Evolutionary conservation across 2,888 invertebrate species (phyloP).

Genomic region (Agonopterix arenella): DNA sequence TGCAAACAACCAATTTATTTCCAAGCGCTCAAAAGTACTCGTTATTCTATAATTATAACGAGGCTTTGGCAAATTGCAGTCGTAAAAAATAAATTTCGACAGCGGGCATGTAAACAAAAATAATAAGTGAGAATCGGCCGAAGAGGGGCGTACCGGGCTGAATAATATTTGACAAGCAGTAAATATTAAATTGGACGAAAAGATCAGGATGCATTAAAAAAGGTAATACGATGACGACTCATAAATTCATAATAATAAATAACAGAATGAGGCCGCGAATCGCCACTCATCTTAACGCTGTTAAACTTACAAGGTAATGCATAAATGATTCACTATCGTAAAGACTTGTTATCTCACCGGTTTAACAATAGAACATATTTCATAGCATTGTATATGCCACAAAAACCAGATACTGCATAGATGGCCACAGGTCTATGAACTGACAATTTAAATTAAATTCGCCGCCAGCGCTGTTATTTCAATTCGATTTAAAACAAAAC

Average conservation of each 20-base stretch:
- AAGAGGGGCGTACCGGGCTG: conserved; percentile 40
- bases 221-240: conserved; percentile 22
- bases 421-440: conserved; percentile 38
- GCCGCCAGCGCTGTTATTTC: conserved; percentile 49
- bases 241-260: conserved; percentile 34
- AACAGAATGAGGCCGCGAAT: conserved; percentile 36
- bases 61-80: conserved; percentile 42
- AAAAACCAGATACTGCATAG: conserved; percentile 47
- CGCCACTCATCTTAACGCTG: conserved; percentile 54
- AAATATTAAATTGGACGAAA: conserved; percentile 60
- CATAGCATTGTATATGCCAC: conserved; percentile 40
- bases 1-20: conserved; percentile 24
- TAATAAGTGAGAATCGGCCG: conserved; percentile 38
- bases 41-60: conserved; percentile 36
- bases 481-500: conserved; percentile 55
- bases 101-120: conserved; percentile 47
- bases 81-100: conserved; percentile 43
- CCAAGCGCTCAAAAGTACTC: conserved; percentile 15
- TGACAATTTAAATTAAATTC: conserved; percentile 58
- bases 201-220: conserved; percentile 43
- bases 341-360: conserved; percentile 49
- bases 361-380: conserved; percentile 59
- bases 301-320: conserved; percentile 47
- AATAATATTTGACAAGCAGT: conserved; percentile 64
- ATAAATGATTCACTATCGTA: too few relatives aligned